Base-by-base conservation (phyloP, 2,797 vertebrate genomes). In the Xyrichtys novacula region DNA sequence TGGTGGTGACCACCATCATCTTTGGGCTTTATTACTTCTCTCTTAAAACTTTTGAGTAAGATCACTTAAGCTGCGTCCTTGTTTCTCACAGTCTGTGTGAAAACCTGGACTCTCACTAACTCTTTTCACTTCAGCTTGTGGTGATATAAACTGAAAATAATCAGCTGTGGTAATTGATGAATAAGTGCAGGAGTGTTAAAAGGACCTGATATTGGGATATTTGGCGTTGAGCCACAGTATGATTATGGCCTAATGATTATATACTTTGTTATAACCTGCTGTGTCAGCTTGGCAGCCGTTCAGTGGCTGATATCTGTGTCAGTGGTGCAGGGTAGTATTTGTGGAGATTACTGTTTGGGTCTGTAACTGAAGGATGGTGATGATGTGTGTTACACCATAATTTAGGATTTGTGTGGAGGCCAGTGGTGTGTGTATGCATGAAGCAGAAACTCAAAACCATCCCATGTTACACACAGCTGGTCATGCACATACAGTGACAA, bases 281-380 rank as follows among this genome's bases (percentile, higher is more conserved):
- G 77, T 55, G 70, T 88, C 65, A 78, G 79, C 78, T 76, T 81
- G 79, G 84, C 84, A 66, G 64, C 48, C 38, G 8, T 42, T 83
- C 78, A 79, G 60, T 38, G 34, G 47, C 68, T 68, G 68, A 81
- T 81, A 83, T 85, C 53, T 74, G 77, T 85, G 83, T 83, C 78
- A 78, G 44, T 70, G 78, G 69, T 65, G 71, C 73, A 81, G 67
- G 58, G 65, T 56, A 64, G 72, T 67, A 73, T 82, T 85, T 73
- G 64, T 53, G 49, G 58, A 79, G 84, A 86, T 86, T 76, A 83
- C 71, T 84, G 75, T 90, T 84, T 88, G 79, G 83, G 76, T 72
- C 62, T 76, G 43, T 25, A 59, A 53, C 67, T 74, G 62, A 65
- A n/a, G n/a, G n/a, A 71, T 78, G 65, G 70, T 73, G 64, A 81